Conservation (phyloP, 2,888 invertebrate genomes). For the Suillia variegata region DNA sequence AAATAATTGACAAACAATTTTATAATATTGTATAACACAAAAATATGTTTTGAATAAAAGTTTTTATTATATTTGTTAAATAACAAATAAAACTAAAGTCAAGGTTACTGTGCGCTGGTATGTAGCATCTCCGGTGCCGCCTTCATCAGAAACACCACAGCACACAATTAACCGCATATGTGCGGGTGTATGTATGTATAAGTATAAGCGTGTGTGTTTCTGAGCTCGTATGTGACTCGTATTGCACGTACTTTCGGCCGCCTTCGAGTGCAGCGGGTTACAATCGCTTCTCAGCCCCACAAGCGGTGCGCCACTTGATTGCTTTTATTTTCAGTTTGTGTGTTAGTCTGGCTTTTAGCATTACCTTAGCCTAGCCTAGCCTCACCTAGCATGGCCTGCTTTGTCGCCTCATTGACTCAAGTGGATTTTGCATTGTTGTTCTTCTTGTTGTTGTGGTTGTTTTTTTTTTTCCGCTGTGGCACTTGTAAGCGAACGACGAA, state of each 20-base stretch:
- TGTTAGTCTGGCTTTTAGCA: background rate
- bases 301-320: background rate
- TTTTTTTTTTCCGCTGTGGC: background rate
- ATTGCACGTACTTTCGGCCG: conserved; percentile 15
- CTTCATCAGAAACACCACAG: too few relatives aligned
- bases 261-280: background rate
- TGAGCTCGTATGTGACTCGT: conserved; percentile 15
- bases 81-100: too few relatives aligned
- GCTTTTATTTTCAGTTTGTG: conserved; percentile 14
- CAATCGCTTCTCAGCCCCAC: background rate
- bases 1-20: too few relatives aligned
- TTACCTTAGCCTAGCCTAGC: conserved; percentile 35
- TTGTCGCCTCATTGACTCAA: conserved; percentile 51
- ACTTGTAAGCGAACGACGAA: too few relatives aligned
- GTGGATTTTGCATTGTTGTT: conserved; percentile 41
- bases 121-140: background rate
- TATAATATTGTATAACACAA: too few relatives aligned
- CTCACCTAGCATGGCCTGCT: too few relatives aligned
- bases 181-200: conserved; percentile 23
- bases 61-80: too few relatives aligned
- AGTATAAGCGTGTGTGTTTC: conserved; percentile 28
- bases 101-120: background rate
- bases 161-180: conserved; percentile 54
- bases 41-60: too few relatives aligned
- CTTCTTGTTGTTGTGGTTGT: too few relatives aligned